Evolutionary conservation across 2,888 invertebrate species (phyloP), one percentile per base, ranked within the genome.

Genomic region (Lypha dubia): DNA sequence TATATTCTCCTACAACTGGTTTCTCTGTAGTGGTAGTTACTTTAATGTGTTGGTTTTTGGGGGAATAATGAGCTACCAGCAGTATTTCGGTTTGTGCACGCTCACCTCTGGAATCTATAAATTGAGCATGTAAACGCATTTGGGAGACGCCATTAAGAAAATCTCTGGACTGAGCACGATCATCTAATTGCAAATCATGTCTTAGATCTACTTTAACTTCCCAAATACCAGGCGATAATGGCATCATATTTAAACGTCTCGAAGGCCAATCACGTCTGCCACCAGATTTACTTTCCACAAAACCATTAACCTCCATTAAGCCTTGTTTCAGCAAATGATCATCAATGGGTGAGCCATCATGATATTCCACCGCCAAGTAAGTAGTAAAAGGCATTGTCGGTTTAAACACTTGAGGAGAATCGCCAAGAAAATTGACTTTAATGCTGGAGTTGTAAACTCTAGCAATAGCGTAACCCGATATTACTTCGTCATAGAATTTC

Each of bases 331-430:
- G 92, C 76, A 95, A 94, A 88, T 95, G 93, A 3, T 91, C 87
- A 24, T 95, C 93, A 24, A 98, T 92, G 0, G 95, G 95, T 0
- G 98, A 97, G 1, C 97, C 97, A 92, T 99, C 98, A 91, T 97
- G 97, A 92, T 97, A 97, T 1, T 97, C 97, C 0, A 97, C 97
- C 11, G 96, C 96, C 89, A 98, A 93, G 95, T 97, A 97, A 63
- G 95, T 94, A 85, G 95, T 95, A 89, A 98, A 96, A 0, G 98
- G 97, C 96, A 98, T 98, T 9, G 97, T 94, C 0, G 99, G 98
- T 91, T 98, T 99, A 93, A 98, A 98, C 17, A 99, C 96, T 92
- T 98, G 97, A 8, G 98, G 97, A 0, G 96, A 94, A 41, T 97
- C 97, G 0, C 98, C 99, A 2, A 98, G 93, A 92, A 98, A 97